Evolutionary conservation across 2,888 invertebrate species (phyloP), one percentile per base, ranked within the genome.

Genomic region (Parascotia fuliginaria): DNA sequence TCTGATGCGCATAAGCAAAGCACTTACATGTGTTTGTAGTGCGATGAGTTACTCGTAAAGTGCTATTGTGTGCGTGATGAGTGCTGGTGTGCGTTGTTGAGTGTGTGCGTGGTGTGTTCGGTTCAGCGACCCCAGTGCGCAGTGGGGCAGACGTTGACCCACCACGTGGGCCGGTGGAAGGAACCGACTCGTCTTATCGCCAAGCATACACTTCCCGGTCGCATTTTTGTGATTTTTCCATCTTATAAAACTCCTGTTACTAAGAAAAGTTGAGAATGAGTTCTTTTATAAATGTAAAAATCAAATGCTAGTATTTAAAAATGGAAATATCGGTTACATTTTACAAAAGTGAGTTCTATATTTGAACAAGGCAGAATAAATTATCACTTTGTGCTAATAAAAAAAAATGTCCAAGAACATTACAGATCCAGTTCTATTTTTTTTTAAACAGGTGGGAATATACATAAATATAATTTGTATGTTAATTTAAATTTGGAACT

Each of bases 101-200:
- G 53, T 50, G 68, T 71, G 66, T 70, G 66, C 47, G 68, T 62
- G 65, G 55, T 57, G 75, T 55, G 70, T 55, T 63, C 61, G 77
- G 88, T 85, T 85, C 84, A 84, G 59, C 83, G 88, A 89, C 84
- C 89, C 77, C 79, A 51, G 61, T 60, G 80, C 83, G 83, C 89
- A 91, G 87, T 91, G 86, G 89, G 88, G 83, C 90, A 91, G 85
- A 24, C 90, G 80, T 88, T 90, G 90, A 89, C 86, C 89, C 73
- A 84, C 88, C 90, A 91, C 90, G 89, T 90, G 90, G 89, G 86
- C 66, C 65, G 80, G 78, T 65, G 65, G 68, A 64, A 65, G 76
- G 73, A 76, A 75, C 76, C 68, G 68, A 55, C 71, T 61, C 65
- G 73, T 68, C 76, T 84, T 83, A 83, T 83, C 83, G 78, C 51